Evolutionary conservation across 2,113 vertebrate species (phyloP).

Genomic region (Grantiella picta): DNA sequence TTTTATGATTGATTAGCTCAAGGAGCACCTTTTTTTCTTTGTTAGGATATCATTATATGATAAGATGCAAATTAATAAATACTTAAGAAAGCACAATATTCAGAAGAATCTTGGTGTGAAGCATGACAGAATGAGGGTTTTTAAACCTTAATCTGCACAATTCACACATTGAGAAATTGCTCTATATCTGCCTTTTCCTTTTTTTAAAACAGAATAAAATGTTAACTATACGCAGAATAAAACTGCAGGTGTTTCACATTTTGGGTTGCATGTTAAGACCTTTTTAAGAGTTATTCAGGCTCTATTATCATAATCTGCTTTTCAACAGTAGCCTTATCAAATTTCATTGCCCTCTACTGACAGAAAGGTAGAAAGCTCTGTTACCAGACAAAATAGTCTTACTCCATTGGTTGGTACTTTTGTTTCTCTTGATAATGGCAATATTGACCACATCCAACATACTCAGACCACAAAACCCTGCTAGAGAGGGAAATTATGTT

Average conservation of each 20-base stretch:
- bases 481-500: not conserved
- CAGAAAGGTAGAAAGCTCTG: not conserved
- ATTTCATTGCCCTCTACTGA: not conserved
- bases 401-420: not conserved
- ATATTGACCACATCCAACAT: not conserved
- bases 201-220: not conserved
- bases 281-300: not conserved
- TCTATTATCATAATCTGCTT: not conserved
- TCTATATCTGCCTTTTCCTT: not conserved
- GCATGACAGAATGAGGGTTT: not conserved
- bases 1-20: not conserved
- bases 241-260: not conserved
- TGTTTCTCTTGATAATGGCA: not conserved
- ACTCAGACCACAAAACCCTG: not conserved
- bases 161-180: not conserved
- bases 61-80: not conserved
- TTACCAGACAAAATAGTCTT: not conserved
- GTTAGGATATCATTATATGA: not conserved
- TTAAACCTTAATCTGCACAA: not conserved
- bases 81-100: not conserved
- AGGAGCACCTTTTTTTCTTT: not conserved
- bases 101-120: not conserved
- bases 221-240: not conserved
- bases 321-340: not conserved
- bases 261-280: not conserved